Percentiles rank a stretch among this genome's conserved stretches.
These are phyloP conservation scores for Bagarius yarrelli DNA, from an alignment of 2,113 vertebrate species.

Conservation along the genomic window DNA sequence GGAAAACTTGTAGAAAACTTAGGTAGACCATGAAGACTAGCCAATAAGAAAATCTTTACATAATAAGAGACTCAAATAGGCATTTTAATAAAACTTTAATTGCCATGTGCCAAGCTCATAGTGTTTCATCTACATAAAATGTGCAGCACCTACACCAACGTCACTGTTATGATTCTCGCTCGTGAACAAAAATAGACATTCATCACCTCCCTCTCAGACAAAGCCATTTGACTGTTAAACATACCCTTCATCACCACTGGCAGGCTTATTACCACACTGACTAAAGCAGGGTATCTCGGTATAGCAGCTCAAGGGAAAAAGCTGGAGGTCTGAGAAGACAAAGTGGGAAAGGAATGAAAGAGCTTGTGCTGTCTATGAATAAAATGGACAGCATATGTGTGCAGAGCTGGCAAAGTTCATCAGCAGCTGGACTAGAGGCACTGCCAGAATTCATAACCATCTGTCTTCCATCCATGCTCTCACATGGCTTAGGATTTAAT, in stretches of 20 bases:
- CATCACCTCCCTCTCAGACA: conserved; percentile 49
- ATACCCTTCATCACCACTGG: conserved; percentile 54
- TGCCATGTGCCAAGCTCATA: conserved; percentile 19
- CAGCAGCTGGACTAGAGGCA: conserved; percentile 60
- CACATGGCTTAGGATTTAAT: conserved; percentile 5
- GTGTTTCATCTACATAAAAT: conserved; percentile 41
- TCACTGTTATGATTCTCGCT: conserved; percentile 50
- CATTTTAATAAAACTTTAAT: conserved; percentile 34
- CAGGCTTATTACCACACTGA: conserved; percentile 52
- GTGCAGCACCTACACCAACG: conserved; percentile 30
- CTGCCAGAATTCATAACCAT: conserved; percentile 53
- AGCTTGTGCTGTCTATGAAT: conserved; percentile 46
- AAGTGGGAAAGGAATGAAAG: conserved; percentile 24
- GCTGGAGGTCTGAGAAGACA: conserved; percentile 27
- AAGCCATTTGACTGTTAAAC: conserved; percentile 51
- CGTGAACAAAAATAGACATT: conserved; percentile 44
- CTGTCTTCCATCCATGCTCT: conserved; percentile 32
- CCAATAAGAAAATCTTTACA: conserved; percentile 44
- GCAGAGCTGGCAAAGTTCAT: conserved; percentile 42
- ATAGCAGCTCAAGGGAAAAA: conserved; percentile 34
- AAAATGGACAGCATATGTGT: conserved; percentile 39
- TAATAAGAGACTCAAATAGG: conserved; percentile 36
- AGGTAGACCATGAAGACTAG: conserved; percentile 30
- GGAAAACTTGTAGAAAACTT: conserved; percentile 1
- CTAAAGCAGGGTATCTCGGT: conserved; percentile 39